Percentiles rank a stretch among this genome's conserved stretches.
These are phyloP conservation scores for Gymnothorax reevesii DNA, from an alignment of 2,797 vertebrate genomes.

Conservation along the genomic window DNA sequence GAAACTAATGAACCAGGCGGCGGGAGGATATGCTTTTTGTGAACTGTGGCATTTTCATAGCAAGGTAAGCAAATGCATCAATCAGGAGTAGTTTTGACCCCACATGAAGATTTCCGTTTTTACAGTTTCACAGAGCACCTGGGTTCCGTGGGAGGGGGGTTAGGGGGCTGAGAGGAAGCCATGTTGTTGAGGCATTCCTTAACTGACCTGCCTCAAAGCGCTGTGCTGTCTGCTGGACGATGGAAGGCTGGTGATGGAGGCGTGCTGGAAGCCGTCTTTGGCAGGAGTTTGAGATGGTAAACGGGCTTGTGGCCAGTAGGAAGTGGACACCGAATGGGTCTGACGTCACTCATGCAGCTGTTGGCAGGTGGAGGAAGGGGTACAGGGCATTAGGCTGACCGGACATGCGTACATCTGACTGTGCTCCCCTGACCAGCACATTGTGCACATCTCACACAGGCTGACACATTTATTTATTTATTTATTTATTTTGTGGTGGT, in stretches of 20 bases:
- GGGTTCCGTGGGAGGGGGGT: no score
- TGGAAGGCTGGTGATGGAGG: background rate
- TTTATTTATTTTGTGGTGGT: no score
- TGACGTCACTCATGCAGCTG: background rate
- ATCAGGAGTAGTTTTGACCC: constrained; percentile 8
- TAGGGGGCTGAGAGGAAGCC: background rate
- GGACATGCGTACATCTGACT: background rate
- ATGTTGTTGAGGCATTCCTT: background rate
- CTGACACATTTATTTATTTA: background rate
- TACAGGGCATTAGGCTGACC: background rate
- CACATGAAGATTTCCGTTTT: background rate
- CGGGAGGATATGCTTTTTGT: background rate
- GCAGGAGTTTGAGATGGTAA: background rate
- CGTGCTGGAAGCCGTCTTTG: background rate
- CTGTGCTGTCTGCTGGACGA: background rate
- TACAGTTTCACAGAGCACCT: constrained; percentile 1
- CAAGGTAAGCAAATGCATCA: constrained; percentile 2
- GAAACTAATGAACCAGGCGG: background rate
- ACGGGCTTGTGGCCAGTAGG: background rate
- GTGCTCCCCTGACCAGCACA: background rate
- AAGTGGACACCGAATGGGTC: no score
- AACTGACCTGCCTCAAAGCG: background rate
- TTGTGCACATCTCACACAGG: background rate
- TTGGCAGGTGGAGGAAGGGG: background rate
- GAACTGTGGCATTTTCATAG: background rate